Evolutionary conservation across 2,113 vertebrate species (phyloP).

Genomic region (Muntiacus reevesi): DNA sequence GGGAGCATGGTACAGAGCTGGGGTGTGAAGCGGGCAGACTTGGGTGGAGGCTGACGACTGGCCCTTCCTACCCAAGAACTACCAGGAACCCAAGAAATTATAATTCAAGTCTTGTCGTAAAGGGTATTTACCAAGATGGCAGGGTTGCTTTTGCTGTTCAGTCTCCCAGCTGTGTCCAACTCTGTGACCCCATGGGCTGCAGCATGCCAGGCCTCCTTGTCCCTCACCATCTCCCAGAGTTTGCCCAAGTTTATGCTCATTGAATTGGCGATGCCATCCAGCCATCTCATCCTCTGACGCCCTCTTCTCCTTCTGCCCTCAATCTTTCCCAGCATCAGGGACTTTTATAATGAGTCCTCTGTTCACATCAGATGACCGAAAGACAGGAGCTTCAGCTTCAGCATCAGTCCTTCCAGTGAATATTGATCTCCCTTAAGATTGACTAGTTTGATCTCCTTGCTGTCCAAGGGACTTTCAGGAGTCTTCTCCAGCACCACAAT

Average conservation of each 20-base stretch:
- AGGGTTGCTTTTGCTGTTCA: neutral
- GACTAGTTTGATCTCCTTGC: neutral
- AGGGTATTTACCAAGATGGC: neutral
- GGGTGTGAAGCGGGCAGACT: neutral
- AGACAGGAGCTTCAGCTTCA: neutral
- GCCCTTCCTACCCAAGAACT: neutral
- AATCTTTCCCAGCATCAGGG: neutral
- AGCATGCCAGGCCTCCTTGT: neutral
- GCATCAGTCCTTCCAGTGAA: neutral
- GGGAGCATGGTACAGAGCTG: neutral
- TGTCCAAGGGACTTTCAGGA: neutral
- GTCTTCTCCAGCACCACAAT: neutral
- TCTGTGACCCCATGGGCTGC: neutral
- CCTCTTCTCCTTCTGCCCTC: neutral
- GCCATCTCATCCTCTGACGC: neutral
- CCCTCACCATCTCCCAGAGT: neutral
- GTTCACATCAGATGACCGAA: neutral
- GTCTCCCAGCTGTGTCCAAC: neutral
- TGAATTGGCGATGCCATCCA: neutral
- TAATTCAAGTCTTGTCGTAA: neutral
- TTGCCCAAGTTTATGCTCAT: neutral
- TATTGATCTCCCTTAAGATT: neutral
- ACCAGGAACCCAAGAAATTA: neutral
- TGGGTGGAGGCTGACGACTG: neutral
- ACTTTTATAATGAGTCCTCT: neutral